Evolutionary conservation across 2,797 vertebrate species (phyloP), one percentile per base, ranked within the genome.

Genomic region (Sebastes flavidus): DNA sequence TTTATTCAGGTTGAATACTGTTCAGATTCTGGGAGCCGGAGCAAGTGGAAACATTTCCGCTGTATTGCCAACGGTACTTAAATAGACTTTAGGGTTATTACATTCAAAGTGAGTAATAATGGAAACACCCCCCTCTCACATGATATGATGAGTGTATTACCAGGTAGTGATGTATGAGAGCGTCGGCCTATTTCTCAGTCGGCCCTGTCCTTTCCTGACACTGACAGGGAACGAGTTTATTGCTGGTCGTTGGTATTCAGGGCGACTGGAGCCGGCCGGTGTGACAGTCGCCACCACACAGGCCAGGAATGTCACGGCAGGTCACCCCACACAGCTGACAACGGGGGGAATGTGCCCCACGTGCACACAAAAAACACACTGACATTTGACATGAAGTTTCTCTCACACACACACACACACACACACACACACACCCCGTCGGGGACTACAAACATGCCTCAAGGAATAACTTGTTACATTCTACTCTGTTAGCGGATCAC

Each of bases 281-380:
- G 75, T 89, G 92, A 92, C 87, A 59, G 88, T 87, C 85, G 88
- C 85, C 85, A 89, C 84, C 86, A 82, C 72, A 52, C 32, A 14
- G 81, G 59, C 88, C 75, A 58, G 91, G 88, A 95, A 95, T 95
- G 94, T 94, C 91, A 87, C 62, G 6, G 74, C 89, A 91, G 94
- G 94, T 96, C 94, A 93, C 90, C 88, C 81, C 49, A 70, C 90
- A 86, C 95, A 96, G 94, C 95, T 96, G 95, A 94, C 93, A 65
- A 60, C 11, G 11, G 63, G 72, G 78, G 75, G 85, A 83, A 85
- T 90, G 77, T 75, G 34, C 18, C 72, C 82, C 80, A 83, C 55
- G 73, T 73, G 60, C 55, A 27, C 70, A 62, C 14, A 18, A 52
- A 29, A 72, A 27, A 65, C 66, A 59, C 79, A 72, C 56, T 20